Percentiles rank a stretch among this genome's conserved stretches.
Conservation (phyloP, 2,888 invertebrate genomes). For the Gymnosoma rotundatum region DNA sequence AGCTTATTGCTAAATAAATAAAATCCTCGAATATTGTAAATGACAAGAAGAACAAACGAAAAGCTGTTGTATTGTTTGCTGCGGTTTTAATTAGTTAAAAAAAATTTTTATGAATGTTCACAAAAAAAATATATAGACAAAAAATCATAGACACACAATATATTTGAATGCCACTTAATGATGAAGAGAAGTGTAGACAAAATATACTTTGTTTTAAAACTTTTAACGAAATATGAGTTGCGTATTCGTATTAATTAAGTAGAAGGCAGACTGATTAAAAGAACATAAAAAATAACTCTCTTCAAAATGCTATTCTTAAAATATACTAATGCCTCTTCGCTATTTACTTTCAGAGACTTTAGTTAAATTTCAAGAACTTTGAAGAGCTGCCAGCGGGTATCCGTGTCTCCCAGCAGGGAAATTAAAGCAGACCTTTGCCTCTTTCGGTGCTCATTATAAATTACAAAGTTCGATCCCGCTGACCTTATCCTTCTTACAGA, state of each 20-base stretch:
- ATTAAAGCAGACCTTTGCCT: too few species aligned
- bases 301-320: too few species aligned
- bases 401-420: too few species aligned
- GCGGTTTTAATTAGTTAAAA: conserved; percentile 69
- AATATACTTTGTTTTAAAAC: conserved; percentile 26
- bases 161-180: conserved; percentile 29
- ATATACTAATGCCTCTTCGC: too few species aligned
- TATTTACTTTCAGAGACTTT: too few species aligned
- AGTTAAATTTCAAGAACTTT: too few species aligned
- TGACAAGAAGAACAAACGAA: conserved; percentile 65
- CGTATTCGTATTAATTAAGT: too few species aligned
- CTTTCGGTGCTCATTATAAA: too few species aligned
- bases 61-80: conserved; percentile 69
- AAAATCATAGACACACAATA: conserved; percentile 23
- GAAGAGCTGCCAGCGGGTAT: too few species aligned
- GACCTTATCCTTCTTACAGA: too few species aligned
- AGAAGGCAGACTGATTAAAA: conserved; percentile 1
- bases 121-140: conserved; percentile 21
- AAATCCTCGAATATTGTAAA: conserved; percentile 67
- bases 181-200: conserved; percentile 48
- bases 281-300: not conserved
- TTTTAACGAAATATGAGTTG: not conserved
- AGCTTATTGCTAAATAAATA: conserved; percentile 68
- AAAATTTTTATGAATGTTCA: conserved; percentile 52
- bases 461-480: too few species aligned